Evolutionary conservation across 35 echinoderm and acorn worm species (phyloP), one percentile per base, ranked within the genome.

Genomic region (Apostichopus californicus): DNA sequence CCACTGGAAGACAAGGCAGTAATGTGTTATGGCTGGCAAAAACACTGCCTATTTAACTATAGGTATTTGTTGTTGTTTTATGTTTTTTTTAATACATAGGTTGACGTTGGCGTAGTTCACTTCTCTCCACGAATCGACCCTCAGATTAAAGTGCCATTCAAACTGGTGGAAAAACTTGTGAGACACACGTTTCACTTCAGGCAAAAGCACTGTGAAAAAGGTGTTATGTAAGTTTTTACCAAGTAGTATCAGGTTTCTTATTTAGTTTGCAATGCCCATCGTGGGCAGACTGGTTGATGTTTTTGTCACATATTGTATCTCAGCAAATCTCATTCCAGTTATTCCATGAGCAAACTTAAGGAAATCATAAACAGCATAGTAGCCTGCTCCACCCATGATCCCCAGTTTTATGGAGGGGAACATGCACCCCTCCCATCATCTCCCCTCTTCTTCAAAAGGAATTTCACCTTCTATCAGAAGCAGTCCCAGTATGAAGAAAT

Each of bases 81-180:
- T 12, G 7, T 93, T 58, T 9, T 70, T 70, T 78, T 73, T n/a
- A n/a, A n/a, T 14, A 55, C 18, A 55, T 80, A 98, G 95, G 95
- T 99, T 26, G 95, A 99, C 78, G 90, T 99, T 17, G 95, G 97
- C 18, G 97, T 99, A 3, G 97, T 99, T 22, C 95, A 93, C 87
- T 94, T 99, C 46, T 87, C 78, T 57, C 97, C 97, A 1, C 78
- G 91, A n/a, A 15, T 70, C 11, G 66, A 96, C 6, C 97, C 97
- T 5, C 80, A 78, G 20, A 99, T 99, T 8, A 73, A 93, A 8
- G 64, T 88, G n/a, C 93, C 95, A 12, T 99, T 96, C 58, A 94
- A 96, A 77, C 17, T 96, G 83, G 97, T 99, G 0, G 97, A 99
- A 82, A 99, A 99, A 86, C 52, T 99, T 1, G 97, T 99, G 6